Evolutionary conservation across 2,113 vertebrate species (phyloP).

Genomic region (Rhynchopsitta pachyrhyncha): DNA sequence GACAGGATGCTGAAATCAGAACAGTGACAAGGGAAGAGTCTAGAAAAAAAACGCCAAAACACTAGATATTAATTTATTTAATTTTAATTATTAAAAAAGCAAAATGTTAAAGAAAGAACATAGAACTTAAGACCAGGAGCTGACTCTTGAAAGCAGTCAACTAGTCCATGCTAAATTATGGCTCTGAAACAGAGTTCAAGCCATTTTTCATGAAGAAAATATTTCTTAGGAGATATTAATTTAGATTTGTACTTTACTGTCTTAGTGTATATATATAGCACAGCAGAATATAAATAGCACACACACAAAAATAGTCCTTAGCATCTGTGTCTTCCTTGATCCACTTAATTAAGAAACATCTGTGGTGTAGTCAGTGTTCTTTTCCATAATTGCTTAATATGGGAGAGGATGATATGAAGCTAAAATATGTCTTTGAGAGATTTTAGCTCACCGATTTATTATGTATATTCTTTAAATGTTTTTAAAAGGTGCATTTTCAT

Average conservation of each 20-base stretch:
- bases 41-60: rapidly evolving
- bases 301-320: background rate
- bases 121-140: background rate
- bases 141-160: background rate
- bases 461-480: background rate
- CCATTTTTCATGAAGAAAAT: background rate
- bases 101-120: background rate
- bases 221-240: background rate
- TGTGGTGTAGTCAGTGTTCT: constrained; percentile 23
- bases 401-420: background rate
- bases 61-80: background rate
- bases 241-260: background rate
- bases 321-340: constrained; percentile 5
- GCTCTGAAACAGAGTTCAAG: background rate
- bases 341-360: constrained; percentile 24
- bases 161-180: background rate
- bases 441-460: background rate
- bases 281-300: background rate
- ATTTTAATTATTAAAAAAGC: background rate
- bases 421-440: background rate
- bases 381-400: background rate
- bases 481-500: constrained; percentile 16
- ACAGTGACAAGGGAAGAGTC: background rate
- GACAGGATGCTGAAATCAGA: background rate
- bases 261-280: background rate